Base-by-base conservation (phyloP, 2,888 invertebrate genomes). In the Shargacucullia verbasci region DNA sequence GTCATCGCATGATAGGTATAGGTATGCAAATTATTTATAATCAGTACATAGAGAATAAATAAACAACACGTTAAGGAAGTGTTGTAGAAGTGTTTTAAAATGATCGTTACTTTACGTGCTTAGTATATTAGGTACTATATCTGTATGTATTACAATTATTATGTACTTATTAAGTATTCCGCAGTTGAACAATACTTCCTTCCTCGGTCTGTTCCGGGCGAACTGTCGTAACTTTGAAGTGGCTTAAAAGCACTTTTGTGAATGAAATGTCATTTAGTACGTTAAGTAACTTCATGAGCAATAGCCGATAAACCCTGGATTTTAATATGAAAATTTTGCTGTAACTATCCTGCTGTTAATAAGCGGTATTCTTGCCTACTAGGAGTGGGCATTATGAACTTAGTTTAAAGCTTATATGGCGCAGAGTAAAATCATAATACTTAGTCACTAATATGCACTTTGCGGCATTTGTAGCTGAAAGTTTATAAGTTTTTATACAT, bases 161-260 rank as follows among this genome's bases (percentile, higher is more conserved):
- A 68, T 54, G 59, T 67, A 56, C 70, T 73, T 72, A 70, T 79
- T 80, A 59, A 60, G 72, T 79, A 81, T 80, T 73, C 79, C 62
- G 59, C 52, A 63, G 64, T 61, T 33, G 60, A 61, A 58, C 69
- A 52, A 58, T 48, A 67, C 81, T 83, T 83, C 83, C 83, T 83
- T 83, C 83, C 83, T 63, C 3, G 45, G 50, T 45, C 34, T 47
- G 55, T 59, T 76, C 73, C 59, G 73, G 66, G 63, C 58, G 46
- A 43, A 54, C 35, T 54, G 56, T 63, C 38, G 54, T 60, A 49
- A 46, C 35, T 63, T 57, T 41, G 25, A 14, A 65, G 20, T 52
- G 43, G 13, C 13, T 33, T 41, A 41, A 35, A 34, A 59, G 25
- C 38, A 39, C 49, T 41, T 47, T 40, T 46, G 41, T 15, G 45